These are phyloP conservation scores for Thaleichthys pacificus DNA, from an alignment of 2,797 vertebrate genomes.

Conservation along the genomic window DNA sequence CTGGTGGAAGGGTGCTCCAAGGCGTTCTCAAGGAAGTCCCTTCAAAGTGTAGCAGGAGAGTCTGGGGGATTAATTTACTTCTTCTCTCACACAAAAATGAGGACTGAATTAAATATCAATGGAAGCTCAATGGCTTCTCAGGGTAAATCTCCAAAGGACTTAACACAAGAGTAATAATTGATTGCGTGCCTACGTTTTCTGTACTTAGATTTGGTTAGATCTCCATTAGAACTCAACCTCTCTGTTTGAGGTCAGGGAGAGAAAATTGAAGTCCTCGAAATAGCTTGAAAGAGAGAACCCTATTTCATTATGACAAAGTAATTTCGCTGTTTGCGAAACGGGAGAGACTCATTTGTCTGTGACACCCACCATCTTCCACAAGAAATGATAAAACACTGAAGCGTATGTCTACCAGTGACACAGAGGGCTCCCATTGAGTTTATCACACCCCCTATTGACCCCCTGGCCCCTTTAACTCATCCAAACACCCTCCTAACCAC, in stretches of 20 bases:
- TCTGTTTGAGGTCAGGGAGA: slow-evolving; percentile 2
- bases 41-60: slow-evolving; percentile 10
- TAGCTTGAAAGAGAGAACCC: neutral
- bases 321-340: too few species aligned
- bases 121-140: neutral
- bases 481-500: neutral
- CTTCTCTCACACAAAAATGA: slow-evolving; percentile 15
- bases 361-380: neutral
- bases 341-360: neutral
- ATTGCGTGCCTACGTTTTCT: slow-evolving; percentile 12
- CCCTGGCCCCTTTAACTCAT: neutral
- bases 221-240: neutral
- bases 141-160: slow-evolving; percentile 18
- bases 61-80: slow-evolving; percentile 6
- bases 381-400: neutral
- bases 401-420: slow-evolving; percentile 2
- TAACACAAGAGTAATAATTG: slow-evolving; percentile 10
- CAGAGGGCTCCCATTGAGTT: slow-evolving; percentile 1
- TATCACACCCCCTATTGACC: slow-evolving; percentile 4
- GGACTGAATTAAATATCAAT: slow-evolving; percentile 16
- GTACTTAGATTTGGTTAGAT: neutral
- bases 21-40: slow-evolving; percentile 1
- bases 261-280: slow-evolving; percentile 5
- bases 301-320: too few species aligned
- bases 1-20: slow-evolving; percentile 15